Base-by-base conservation (phyloP, 2,113 vertebrate species). In the Mohoua ochrocephala region DNA sequence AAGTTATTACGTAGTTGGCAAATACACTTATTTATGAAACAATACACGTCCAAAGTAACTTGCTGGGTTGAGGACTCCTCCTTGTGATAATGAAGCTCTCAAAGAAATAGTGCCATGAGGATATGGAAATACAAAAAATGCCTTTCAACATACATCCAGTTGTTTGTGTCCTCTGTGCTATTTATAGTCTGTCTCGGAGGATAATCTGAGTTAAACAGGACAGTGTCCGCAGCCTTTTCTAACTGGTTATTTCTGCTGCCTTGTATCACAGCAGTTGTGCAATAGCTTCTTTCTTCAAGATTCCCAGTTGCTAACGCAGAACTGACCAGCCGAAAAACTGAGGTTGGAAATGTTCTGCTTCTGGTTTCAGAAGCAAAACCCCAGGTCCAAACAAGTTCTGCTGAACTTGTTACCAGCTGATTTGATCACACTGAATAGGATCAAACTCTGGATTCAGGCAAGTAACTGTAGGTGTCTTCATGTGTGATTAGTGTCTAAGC, bases 201-300 rank as follows among this genome's bases (percentile, higher is more conserved):
- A 88, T 95, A 87, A 93, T 94, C 81, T 89, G 61, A 61, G 87
- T 94, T 85, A 78, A 81, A 82, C 14, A 71, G 65, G 37, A 59
- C 45, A 78, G 23, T 73, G 50, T 69, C 57, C 37, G 16, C n/a
- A 80, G 35, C 37, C 52, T 73, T 89, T 87, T 69, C 30, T 93
- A 20, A 31, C 47, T 69, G 44, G 1, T 42, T 77, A 11, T 84
- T 95, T 67, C 56, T 69, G 0, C 69, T 85, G 31, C 54, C 67
- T 76, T 65, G 14, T 83, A 19, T 79, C 28, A 44, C 35, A 78
- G 39, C 18, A 86, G 26, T 44, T 74, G 42, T 71, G 39, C 14
- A 19, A 53, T 57, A 79, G 16, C 45, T 90, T 88, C 8, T 84
- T 84, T 84, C 49, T 82, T 75, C 31, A 84, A 37, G 21, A 42